phyloP scores from a whole-genome alignment of 1,140 invertebrate species.

The Parapsyche elsis region DNA sequence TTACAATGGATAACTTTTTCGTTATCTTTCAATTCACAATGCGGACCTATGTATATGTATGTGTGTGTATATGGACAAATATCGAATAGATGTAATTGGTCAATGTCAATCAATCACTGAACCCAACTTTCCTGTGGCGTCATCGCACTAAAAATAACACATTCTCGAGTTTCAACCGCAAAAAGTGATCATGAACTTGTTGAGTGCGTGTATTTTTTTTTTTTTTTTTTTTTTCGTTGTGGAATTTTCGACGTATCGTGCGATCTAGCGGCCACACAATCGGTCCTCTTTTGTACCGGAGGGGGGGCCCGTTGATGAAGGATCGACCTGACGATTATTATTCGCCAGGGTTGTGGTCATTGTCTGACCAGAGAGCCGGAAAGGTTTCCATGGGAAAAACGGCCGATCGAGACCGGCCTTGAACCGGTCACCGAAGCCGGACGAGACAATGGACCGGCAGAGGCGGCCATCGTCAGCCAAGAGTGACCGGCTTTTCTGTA shows the following conservation, averaged over 20 bases:
- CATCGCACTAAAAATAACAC: no score
- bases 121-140: no score
- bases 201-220: background rate
- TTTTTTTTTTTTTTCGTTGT: background rate
- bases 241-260: background rate
- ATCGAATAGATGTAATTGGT: no score
- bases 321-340: background rate
- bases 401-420: slow-evolving; percentile 13
- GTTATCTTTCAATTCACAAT: no score
- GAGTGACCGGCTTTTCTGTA: no score
- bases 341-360: slow-evolving; percentile 16
- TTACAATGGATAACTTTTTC: no score
- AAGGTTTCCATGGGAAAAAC: slow-evolving; percentile 39
- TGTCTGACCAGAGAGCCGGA: slow-evolving; percentile 15
- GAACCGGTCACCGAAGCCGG: slow-evolving; percentile 12
- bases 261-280: background rate
- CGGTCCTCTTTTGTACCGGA: background rate
- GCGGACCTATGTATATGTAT: no score
- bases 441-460: slow-evolving; percentile 1
- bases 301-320: background rate
- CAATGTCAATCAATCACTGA: no score
- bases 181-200: background rate
- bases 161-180: background rate
- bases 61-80: no score
- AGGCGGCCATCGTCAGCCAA: no score